Evolutionary conservation across 2,888 invertebrate species (phyloP).

Genomic region (Calliopum simillimum): DNA sequence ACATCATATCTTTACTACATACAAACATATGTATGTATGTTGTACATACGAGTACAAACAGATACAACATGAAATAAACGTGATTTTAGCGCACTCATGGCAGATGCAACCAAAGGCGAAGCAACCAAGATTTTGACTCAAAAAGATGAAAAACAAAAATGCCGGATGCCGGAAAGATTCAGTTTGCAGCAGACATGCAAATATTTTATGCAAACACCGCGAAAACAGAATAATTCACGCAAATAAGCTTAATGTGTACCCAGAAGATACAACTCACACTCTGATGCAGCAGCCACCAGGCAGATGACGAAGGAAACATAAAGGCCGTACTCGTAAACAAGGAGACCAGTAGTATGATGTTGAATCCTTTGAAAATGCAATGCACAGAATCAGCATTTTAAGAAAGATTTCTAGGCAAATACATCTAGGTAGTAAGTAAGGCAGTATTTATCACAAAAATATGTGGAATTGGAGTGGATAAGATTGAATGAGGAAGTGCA

Average conservation of each 20-base stretch:
- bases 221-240: conserved; percentile 38
- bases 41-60: neutral
- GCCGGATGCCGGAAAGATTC: conserved; percentile 18
- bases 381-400: conserved; percentile 18
- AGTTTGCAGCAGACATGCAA: conserved; percentile 35
- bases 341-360: neutral
- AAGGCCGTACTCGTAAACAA: no score
- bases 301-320: no score
- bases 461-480: no score
- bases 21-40: no score
- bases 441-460: no score
- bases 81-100: neutral
- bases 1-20: neutral
- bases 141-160: neutral
- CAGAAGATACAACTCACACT: conserved; percentile 10
- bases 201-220: conserved; percentile 40
- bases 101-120: neutral
- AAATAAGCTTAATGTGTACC: conserved; percentile 36
- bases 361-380: conserved; percentile 19
- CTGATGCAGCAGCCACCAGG: neutral
- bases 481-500: no score
- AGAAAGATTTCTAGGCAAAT: conserved; percentile 30
- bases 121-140: neutral
- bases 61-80: neutral
- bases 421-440: no score